phyloP scores from a whole-genome alignment of 2,797 vertebrate genomes.

The Nyctalus aviator region DNA sequence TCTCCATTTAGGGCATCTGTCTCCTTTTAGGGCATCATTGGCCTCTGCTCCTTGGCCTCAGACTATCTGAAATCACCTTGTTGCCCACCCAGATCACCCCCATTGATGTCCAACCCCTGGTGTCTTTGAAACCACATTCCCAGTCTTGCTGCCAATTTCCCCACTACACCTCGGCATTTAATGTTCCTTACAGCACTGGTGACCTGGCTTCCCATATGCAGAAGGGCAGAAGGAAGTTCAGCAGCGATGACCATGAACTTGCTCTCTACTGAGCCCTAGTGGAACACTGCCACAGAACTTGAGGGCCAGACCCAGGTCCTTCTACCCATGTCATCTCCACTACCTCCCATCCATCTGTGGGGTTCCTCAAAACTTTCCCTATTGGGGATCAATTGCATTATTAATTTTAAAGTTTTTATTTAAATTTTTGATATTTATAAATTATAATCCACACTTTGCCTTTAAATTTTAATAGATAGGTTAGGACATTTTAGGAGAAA shows the following conservation, averaged over 20 bases:
- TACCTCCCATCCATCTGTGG: rapidly evolving
- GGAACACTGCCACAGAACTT: rapidly evolving
- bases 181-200: no score
- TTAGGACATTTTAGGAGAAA: constrained; percentile 33
- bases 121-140: not conserved
- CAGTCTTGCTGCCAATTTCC: no score
- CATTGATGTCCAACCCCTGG: not conserved
- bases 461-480: not conserved
- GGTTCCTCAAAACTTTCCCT: not conserved
- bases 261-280: no score
- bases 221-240: not conserved
- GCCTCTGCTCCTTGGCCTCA: not conserved
- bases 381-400: not conserved
- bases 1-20: rapidly evolving
- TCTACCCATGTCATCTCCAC: rapidly evolving
- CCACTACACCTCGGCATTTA: no score
- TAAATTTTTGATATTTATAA: not conserved
- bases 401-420: not conserved
- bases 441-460: not conserved
- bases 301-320: not conserved
- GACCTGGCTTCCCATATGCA: rapidly evolving
- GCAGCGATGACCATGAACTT: rapidly evolving
- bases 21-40: rapidly evolving
- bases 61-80: not conserved
- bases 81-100: rapidly evolving